phyloP scores from a whole-genome alignment of 2,797 vertebrate genomes.

The Falco peregrinus region DNA sequence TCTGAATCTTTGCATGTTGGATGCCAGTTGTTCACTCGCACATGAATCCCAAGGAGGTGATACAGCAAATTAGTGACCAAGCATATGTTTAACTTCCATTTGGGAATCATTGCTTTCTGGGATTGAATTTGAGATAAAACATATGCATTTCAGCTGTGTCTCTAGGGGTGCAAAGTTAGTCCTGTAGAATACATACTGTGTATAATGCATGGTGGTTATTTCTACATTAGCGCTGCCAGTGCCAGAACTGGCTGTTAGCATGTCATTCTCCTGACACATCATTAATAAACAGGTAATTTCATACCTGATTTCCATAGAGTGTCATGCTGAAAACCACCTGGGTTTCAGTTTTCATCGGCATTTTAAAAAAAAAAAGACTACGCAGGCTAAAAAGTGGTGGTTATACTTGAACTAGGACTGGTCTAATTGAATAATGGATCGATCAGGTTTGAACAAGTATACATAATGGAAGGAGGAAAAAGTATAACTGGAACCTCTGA shows the following conservation, averaged over 20 bases:
- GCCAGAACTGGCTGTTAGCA: conserved; percentile 59
- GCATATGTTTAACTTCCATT: conserved; percentile 17
- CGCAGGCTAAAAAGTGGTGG: conserved; percentile 1
- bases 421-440: conserved; percentile 64
- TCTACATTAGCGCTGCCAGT: conserved; percentile 59
- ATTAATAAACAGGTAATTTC: conserved; percentile 81
- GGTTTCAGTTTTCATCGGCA: conserved; percentile 73
- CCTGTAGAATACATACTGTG: conserved; percentile 37
- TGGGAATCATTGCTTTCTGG: conserved; percentile 47
- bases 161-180: conserved; percentile 49
- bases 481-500: neutral
- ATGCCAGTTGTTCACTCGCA: conserved; percentile 17
- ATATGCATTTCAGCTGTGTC: conserved; percentile 55
- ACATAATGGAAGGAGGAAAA: neutral
- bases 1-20: conserved; percentile 26
- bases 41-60: conserved; percentile 25
- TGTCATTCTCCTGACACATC: conserved; percentile 76
- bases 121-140: conserved; percentile 75
- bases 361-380: neutral
- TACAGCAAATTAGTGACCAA: neutral
- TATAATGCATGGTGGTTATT: conserved; percentile 69
- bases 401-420: conserved; percentile 46
- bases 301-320: conserved; percentile 79
- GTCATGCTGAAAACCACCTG: conserved; percentile 80
- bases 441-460: conserved; percentile 31